Evolutionary conservation across 2,888 invertebrate species (phyloP), one percentile per base, ranked within the genome.

Genomic region (Stramonita haemastoma): DNA sequence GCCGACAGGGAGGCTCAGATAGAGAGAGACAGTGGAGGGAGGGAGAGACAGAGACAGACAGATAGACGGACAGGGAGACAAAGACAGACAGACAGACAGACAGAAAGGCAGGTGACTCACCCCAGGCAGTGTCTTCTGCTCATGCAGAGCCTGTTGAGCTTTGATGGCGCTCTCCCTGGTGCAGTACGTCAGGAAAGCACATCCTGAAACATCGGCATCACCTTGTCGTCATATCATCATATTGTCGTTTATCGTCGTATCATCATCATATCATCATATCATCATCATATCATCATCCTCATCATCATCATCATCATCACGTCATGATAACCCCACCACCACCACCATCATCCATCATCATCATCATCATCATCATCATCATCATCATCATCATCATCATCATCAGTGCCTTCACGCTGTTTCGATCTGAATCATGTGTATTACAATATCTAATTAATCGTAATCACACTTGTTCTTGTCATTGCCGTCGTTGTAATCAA

Each of bases 101-200:
- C 32, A 46, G 8, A 46, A 46, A 46, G 46, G 46, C 4, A 46
- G 46, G 46, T 81, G 15, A 97, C 98, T 98, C 96, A 99, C 99
- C 98, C 99, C 99, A 97, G 99, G 98, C 97, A 99, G 97, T 96
- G 99, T 98, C 97, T 98, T 98, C 97, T 99, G 99, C 97, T 99
- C 99, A 97, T 99, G 99, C 96, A 99, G 97, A 96, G 98, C 97
- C 96, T 98, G 97, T 97, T 98, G 98, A 96, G 98, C 98, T 97
- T 97, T 98, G 95, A 98, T 97, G 95, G 99, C 98, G 97, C 98
- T 98, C 96, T 99, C 99, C 96, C 98, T 98, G 96, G 97, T 98
- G 97, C 98, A 99, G 97, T 99, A 99, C 95, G 99, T 99, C 97
- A 99, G 97, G 97, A 99, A 99, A 96, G 99, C 99, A 97, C 99